Percentiles rank a stretch among this genome's conserved stretches.
phyloP scores from a whole-genome alignment of 2,797 vertebrate genomes.

The Anolis apletophallus region DNA sequence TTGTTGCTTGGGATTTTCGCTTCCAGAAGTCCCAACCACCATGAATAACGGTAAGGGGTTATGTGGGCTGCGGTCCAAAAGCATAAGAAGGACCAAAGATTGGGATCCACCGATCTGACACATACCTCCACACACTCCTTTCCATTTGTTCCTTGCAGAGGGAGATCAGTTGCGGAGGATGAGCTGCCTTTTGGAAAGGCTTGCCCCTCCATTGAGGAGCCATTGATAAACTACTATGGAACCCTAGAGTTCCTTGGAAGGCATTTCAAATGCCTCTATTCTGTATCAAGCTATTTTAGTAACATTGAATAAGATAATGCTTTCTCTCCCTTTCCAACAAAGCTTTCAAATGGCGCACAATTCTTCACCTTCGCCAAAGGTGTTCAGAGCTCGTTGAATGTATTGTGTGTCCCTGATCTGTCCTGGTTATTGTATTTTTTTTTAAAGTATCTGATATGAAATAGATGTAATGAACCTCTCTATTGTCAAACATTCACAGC shows the following conservation, averaged over 20 bases:
- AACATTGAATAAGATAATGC: not conserved
- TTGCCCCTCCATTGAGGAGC: not conserved
- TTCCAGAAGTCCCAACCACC: not conserved
- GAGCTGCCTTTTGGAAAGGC: not conserved
- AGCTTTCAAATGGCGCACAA: not conserved
- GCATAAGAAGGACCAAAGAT: not conserved
- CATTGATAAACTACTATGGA: not conserved
- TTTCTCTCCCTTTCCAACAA: not conserved
- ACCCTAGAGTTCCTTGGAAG: not conserved
- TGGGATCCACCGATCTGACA: not conserved
- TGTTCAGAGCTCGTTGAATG: not conserved
- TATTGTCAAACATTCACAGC: slow-evolving; percentile 2
- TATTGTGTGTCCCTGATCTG: not conserved
- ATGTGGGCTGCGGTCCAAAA: not conserved
- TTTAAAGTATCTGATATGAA: not conserved
- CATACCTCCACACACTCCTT: not conserved
- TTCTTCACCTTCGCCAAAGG: slow-evolving; percentile 9
- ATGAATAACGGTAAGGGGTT: not conserved
- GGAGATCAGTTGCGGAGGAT: not conserved
- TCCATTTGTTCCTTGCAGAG: not conserved
- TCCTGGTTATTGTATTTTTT: not conserved
- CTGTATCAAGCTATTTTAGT: not conserved
- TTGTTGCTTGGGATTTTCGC: not conserved
- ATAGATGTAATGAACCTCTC: slow-evolving; percentile 8
- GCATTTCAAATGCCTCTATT: not conserved